phyloP scores from a whole-genome alignment of 2,888 invertebrate species.

The Aphidoletes aphidimyza region DNA sequence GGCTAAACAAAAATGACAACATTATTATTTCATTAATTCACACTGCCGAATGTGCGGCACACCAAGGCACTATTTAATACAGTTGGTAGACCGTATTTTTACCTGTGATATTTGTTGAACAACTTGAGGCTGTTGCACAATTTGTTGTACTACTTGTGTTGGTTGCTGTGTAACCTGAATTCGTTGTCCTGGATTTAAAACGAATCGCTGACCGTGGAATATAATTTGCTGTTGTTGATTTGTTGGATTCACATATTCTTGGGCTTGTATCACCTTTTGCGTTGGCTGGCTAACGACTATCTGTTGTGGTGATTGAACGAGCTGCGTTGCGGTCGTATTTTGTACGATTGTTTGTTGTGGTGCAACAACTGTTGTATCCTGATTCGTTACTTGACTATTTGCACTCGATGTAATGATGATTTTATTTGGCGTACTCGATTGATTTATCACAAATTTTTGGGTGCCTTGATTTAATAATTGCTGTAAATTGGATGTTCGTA shows the following conservation, averaged over 20 bases:
- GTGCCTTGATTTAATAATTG: constrained; percentile 64
- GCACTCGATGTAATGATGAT: constrained; percentile 62
- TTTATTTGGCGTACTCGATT: constrained; percentile 59
- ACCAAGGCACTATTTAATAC: neutral
- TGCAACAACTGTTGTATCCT: neutral
- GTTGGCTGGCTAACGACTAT: constrained; percentile 57
- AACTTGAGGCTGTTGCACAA: constrained; percentile 61
- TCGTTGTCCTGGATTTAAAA: constrained; percentile 64
- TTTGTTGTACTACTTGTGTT: constrained; percentile 61
- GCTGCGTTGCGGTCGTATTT: constrained; percentile 55
- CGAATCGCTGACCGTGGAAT: constrained; percentile 65
- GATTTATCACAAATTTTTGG: constrained; percentile 65
- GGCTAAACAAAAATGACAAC: too few species aligned
- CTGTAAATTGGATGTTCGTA: constrained; percentile 61
- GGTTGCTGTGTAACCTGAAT: constrained; percentile 60
- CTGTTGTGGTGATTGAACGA: neutral
- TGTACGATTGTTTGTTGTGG: constrained; percentile 56
- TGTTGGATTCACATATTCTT: constrained; percentile 64
- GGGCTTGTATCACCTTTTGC: constrained; percentile 56
- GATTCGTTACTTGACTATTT: neutral
- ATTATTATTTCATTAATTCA: too few species aligned
- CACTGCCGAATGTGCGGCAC: too few species aligned
- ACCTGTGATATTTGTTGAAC: constrained; percentile 58
- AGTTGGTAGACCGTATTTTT: constrained; percentile 56
- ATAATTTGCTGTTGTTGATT: constrained; percentile 66